A percentile compares a stretch with the other conserved stretches of the same genome.
phyloP scores from a whole-genome alignment of 2,797 vertebrate species.

The Cercopithecus petaurista region DNA sequence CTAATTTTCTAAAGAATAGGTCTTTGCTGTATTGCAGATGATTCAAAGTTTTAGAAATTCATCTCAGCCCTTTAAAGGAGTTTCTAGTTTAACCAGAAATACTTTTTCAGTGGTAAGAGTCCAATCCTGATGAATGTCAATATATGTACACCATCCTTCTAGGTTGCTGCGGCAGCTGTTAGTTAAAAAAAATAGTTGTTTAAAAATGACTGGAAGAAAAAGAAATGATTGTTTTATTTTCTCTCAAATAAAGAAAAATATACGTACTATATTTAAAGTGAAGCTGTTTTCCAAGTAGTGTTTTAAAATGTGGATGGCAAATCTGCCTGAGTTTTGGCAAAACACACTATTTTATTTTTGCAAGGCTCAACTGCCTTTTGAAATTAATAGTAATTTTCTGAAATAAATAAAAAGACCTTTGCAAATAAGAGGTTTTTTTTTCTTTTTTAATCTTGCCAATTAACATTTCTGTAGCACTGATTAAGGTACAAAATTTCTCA shows the following conservation, averaged over 20 bases:
- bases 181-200: not conserved
- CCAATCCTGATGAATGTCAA: conserved; percentile 26
- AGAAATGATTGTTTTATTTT: conserved; percentile 40
- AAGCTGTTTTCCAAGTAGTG: conserved; percentile 15
- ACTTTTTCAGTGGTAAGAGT: conserved; percentile 18
- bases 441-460: not conserved
- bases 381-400: not conserved
- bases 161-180: not conserved
- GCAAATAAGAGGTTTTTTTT: not conserved
- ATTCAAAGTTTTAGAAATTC: conserved; percentile 58
- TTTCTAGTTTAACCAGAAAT: conserved; percentile 43
- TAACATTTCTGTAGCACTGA: not conserved
- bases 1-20: conserved; percentile 62
- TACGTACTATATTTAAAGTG: not conserved
- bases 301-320: conserved; percentile 43
- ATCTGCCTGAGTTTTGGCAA: not conserved
- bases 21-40: not conserved
- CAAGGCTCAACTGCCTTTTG: not conserved
- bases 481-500: not conserved
- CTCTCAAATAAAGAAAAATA: conserved; percentile 50
- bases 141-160: not conserved
- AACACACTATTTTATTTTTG: not conserved
- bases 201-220: conserved; percentile 33
- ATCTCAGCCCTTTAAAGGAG: not conserved
- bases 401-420: not conserved